Conservation (phyloP, 2,113 vertebrate genomes). For the Platichthys stellatus region DNA sequence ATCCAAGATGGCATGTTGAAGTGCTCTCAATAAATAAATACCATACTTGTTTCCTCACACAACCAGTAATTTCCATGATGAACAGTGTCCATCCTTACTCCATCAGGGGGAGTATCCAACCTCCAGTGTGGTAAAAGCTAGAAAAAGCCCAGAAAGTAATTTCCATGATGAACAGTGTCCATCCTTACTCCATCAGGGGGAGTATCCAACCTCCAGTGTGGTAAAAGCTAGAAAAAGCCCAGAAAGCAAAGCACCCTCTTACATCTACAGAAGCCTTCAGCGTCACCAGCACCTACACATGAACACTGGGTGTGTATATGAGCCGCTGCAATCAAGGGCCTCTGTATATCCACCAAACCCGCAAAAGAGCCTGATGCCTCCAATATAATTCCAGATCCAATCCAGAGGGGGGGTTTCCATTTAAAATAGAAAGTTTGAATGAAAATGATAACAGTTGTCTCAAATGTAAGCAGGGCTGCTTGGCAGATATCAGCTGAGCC, state of each 20-base stretch:
- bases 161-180: neutral
- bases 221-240: neutral
- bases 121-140: neutral
- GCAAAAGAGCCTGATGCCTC: neutral
- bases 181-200: neutral
- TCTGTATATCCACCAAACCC: slow-evolving; percentile 8
- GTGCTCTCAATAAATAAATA: neutral
- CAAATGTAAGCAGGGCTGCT: neutral
- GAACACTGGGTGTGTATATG: slow-evolving; percentile 30
- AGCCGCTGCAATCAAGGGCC: neutral
- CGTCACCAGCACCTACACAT: slow-evolving; percentile 10
- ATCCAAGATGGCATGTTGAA: neutral
- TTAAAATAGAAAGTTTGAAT: too few species aligned
- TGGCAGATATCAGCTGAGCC: neutral
- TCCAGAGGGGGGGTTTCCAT: neutral
- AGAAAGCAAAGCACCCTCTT: neutral
- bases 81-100: neutral
- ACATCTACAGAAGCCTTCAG: neutral
- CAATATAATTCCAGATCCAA: neutral
- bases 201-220: neutral
- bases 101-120: neutral
- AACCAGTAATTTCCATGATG: neutral
- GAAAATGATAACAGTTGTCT: neutral
- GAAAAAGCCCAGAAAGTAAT: neutral
- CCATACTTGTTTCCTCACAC: too few species aligned